These are phyloP conservation scores for Mellilla xanthometata DNA, from an alignment of 2,888 invertebrate genomes.

Conservation along the genomic window DNA sequence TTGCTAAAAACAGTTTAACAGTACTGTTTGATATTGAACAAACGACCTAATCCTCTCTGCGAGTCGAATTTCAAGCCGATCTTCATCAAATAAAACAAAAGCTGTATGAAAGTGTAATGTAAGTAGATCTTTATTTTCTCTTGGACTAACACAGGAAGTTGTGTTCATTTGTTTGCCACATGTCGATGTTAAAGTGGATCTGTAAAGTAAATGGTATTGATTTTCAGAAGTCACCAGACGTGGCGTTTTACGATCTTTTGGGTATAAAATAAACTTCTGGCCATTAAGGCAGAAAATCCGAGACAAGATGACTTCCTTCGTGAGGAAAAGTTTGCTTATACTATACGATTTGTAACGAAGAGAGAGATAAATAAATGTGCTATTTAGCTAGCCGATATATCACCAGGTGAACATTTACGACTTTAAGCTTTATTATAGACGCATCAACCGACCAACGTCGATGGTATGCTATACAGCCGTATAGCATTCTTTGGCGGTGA, in stretches of 20 bases:
- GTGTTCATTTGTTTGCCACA: slow-evolving; percentile 27
- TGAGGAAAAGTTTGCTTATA: neutral
- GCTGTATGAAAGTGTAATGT: neutral
- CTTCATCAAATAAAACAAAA: slow-evolving; percentile 23
- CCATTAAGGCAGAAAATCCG: slow-evolving; percentile 1
- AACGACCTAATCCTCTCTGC: slow-evolving; percentile 39
- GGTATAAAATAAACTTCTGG: slow-evolving; percentile 6
- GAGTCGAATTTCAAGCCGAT: slow-evolving; percentile 29
- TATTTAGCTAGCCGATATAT: slow-evolving; percentile 36
- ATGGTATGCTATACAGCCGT: slow-evolving; percentile 43
- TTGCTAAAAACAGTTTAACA: slow-evolving; percentile 46
- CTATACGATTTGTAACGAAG: slow-evolving; percentile 1
- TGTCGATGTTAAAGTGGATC: slow-evolving; percentile 15
- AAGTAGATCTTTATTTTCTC: slow-evolving; percentile 15
- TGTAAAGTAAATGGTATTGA: slow-evolving; percentile 2
- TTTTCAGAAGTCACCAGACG: slow-evolving; percentile 1
- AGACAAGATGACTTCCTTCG: neutral
- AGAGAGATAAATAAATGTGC: slow-evolving; percentile 10
- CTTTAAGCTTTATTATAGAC: slow-evolving; percentile 42
- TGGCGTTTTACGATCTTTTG: slow-evolving; percentile 4
- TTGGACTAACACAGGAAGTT: slow-evolving; percentile 21
- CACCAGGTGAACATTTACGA: slow-evolving; percentile 51
- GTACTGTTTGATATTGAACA: slow-evolving; percentile 39
- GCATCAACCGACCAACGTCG: slow-evolving; percentile 42
- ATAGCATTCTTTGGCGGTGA: slow-evolving; percentile 49